phyloP scores from a whole-genome alignment of 1,140 invertebrate genomes.

The Drosophila tsacasi region DNA sequence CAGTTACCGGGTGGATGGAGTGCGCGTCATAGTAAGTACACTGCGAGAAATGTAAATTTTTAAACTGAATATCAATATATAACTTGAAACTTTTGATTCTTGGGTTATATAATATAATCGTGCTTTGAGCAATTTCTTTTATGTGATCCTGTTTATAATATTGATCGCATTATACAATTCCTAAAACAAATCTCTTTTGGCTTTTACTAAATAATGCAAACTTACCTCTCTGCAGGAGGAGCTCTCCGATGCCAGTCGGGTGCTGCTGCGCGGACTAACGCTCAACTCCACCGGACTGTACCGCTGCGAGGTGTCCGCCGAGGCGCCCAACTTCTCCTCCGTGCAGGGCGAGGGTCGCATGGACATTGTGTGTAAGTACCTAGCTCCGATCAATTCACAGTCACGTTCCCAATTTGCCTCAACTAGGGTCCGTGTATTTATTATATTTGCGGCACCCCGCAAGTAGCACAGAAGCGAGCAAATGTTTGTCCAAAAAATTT shows the following conservation, averaged over 20 bases:
- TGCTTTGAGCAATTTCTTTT: too few species aligned
- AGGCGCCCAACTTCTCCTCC: conserved; percentile 90
- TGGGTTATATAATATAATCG: background rate
- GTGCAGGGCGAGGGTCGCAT: conserved; percentile 89
- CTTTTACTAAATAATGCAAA: background rate
- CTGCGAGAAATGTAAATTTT: background rate
- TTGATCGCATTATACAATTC: background rate
- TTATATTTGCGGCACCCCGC: conserved; percentile 46
- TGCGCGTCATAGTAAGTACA: conserved; percentile 90
- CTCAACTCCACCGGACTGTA: conserved; percentile 90
- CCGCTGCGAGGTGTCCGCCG: conserved; percentile 92
- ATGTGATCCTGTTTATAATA: too few species aligned
- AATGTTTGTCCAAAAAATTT: conserved; percentile 61
- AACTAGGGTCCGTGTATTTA: conserved; percentile 5
- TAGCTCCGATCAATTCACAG: conserved; percentile 44
- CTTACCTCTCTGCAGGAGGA: conserved; percentile 85
- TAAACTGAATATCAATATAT: background rate
- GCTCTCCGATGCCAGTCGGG: conserved; percentile 87
- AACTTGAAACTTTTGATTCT: background rate
- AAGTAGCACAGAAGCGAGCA: conserved; percentile 25
- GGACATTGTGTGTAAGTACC: conserved; percentile 90
- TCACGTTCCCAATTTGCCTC: conserved; percentile 42
- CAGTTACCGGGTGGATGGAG: conserved; percentile 89
- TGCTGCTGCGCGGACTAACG: conserved; percentile 88
- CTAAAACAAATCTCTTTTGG: background rate